A percentile compares a stretch with the other conserved stretches of the same genome.
Conservation (phyloP, 2,888 invertebrate genomes). For the Scaptomyza caliginosa region DNA sequence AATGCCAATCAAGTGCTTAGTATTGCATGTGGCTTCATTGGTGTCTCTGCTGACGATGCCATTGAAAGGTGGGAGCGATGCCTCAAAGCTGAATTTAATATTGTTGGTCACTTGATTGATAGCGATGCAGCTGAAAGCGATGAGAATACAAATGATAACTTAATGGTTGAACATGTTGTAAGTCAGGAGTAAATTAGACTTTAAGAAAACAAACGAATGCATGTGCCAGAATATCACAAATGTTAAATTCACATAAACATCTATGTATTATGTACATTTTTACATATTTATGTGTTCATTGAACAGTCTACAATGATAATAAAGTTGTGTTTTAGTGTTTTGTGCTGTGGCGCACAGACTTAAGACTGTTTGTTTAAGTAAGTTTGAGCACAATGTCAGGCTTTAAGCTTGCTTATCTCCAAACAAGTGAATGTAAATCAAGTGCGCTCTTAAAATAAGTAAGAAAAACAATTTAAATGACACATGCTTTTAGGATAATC, state of each 20-base stretch:
- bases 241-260: no score
- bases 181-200: background rate
- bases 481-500: background rate
- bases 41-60: constrained; percentile 28
- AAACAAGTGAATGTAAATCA: background rate
- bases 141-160: background rate
- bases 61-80: constrained; percentile 56
- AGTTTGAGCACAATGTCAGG: background rate
- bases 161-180: background rate
- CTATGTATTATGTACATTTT: no score
- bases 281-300: background rate
- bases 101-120: constrained; percentile 57
- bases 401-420: background rate
- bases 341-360: background rate
- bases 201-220: background rate
- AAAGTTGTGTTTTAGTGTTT: background rate
- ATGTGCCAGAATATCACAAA: background rate
- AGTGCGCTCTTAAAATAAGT: background rate
- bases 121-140: constrained; percentile 20
- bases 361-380: background rate
- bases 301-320: background rate
- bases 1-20: constrained; percentile 59
- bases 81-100: constrained; percentile 55
- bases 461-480: background rate
- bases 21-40: constrained; percentile 52